Evolutionary conservation across 2,113 vertebrate genomes (phyloP), one percentile per base, ranked within the genome.

Genomic region (Myotis yumanensis): DNA sequence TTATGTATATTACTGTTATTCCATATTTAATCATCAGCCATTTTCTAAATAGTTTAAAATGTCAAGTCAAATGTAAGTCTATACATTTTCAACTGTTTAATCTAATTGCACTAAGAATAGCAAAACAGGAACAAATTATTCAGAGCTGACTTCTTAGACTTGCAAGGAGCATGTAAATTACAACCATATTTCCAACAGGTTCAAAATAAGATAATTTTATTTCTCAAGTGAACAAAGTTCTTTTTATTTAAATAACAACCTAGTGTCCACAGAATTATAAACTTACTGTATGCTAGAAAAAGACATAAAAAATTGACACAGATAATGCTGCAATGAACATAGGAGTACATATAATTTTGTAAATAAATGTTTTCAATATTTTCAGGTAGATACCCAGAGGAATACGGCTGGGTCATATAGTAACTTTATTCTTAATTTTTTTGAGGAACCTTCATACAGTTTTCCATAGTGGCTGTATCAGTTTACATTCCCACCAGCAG

Each of bases 191-290:
- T 96, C 59, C 18, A 85, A 88, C 59, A 35, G 25, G 37, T 52
- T 91, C 46, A 88, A 93, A 75, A 93, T 84, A 59, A 91, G 18
- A 82, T 89, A 86, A 94, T 91, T 89, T 95, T 89, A 71, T 86
- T 93, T 95, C 23, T 88, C 51, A 93, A 80, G 57, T 54, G 22
- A 95, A 76, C 20, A 64, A 89, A 88, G 77, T 16, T 25, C 3
- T 87, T 81, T 90, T 77, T 73, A 85, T 81, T 91, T 66, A 77
- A 93, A 89, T 68, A 57, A n/a, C 35, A 75, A 66, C 76, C 11
- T 52, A 35, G n/a, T 85, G 17, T 80, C 89, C 20, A 87, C 5
- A 84, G 71, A 75, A 66, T 84, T 84, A 84, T 12, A 89, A 76
- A 87, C 11, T 83, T 79, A 69, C 11, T 84, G 1, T 66, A 62